Evolutionary conservation across 23 tunicate species (phyloP), one percentile per base, ranked within the genome.

Genomic region (Corella eumyota): DNA sequence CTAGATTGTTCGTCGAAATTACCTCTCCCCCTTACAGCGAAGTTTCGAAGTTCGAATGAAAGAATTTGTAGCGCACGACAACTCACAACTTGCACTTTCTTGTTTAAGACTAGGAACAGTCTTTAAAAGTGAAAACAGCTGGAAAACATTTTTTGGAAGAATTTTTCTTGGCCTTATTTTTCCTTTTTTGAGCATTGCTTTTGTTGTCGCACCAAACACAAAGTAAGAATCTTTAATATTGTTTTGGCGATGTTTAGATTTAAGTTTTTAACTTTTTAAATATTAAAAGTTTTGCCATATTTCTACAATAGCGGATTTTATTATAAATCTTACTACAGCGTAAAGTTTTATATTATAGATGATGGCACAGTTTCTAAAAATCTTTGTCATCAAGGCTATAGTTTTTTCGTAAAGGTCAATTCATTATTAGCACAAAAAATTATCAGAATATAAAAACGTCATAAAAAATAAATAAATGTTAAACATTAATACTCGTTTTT

Each of bases 31-130:
- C 5, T 47, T 78, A 13, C 68, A 78, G 29, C 63, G 70, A 19
- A 75, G 69, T 15, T 52, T 60, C 28, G 70, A 68, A 51, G 85
- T 78, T 4, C 45, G 75, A 34, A 78, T 78, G 85, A 78, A 78
- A 31, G 35, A 57, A 6, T 78, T 78, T 38, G 85, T 78, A 20
- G 85, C 85, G 1, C 85, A 78, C 32, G 65, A 68, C 3, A 68
- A 78, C 56, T 50, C 75, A 31, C 85, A 78, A 52, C 75, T 78
- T 45, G 75, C 85, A 19, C 30, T 78, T 62, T 68, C 75, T 57
- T 34, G 62, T 62, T 60, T 78, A 53, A 55, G 85, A 7, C 60
- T 56, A 36, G 85, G 85, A 61, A 78, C 85, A 34, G 20, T 78
- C 26, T 78, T 78, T 32, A 46, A 78, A 35, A 25, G 34, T 17